Conservation (phyloP, 2,888 invertebrate species). For the Mimachlamys varia region DNA sequence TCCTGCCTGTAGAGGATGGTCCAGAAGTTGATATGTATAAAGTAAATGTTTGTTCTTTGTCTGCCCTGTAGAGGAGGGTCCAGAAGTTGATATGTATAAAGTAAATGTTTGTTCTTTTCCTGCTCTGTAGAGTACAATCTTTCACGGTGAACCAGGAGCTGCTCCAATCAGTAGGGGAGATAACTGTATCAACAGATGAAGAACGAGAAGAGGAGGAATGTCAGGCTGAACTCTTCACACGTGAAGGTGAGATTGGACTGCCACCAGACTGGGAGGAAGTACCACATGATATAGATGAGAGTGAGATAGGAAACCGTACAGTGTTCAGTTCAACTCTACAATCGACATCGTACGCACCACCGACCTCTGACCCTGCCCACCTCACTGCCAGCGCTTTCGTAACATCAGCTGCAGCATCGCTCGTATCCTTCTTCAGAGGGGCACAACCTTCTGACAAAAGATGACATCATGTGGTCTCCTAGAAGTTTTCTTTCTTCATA, state of each 20-base stretch:
- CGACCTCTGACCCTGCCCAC: slow-evolving; percentile 55
- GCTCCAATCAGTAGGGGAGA: slow-evolving; percentile 86
- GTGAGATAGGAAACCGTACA: slow-evolving; percentile 51
- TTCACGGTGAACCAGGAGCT: slow-evolving; percentile 84
- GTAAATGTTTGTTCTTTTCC: no score
- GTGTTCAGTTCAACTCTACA: slow-evolving; percentile 53
- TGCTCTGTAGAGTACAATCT: slow-evolving; percentile 58
- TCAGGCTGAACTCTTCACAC: slow-evolving; percentile 83
- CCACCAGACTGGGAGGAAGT: slow-evolving; percentile 92
- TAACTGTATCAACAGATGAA: slow-evolving; percentile 52
- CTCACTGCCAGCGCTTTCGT: slow-evolving; percentile 88
- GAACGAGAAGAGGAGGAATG: neutral
- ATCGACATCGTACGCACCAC: slow-evolving; percentile 54
- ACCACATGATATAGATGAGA: slow-evolving; percentile 66
- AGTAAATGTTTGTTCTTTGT: no score
- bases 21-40: no score
- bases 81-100: no score
- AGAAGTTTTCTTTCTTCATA: neutral
- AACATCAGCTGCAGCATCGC: slow-evolving; percentile 91
- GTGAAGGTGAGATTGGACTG: slow-evolving; percentile 85
- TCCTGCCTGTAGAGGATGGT: no score
- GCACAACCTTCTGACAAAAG: slow-evolving; percentile 54
- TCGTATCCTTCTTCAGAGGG: slow-evolving; percentile 89
- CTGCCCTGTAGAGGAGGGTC: no score
- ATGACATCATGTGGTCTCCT: slow-evolving; percentile 45